A percentile compares a stretch with the other conserved stretches of the same genome.
Conservation (phyloP, 2,113 vertebrate genomes). For the Spea multiplicata region DNA sequence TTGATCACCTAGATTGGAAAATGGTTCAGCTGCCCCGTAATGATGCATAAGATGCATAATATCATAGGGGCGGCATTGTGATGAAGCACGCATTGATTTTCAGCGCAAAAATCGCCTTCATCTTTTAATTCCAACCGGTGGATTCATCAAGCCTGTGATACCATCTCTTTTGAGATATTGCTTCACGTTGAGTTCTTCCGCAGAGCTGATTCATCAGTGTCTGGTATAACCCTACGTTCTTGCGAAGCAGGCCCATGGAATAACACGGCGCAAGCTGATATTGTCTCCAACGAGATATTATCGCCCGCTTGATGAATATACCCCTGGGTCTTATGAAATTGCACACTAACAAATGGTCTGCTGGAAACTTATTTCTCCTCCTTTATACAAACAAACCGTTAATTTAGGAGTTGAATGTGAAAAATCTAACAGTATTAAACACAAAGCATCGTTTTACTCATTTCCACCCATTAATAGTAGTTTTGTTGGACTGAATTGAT, state of each 20-base stretch:
- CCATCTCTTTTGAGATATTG: slow-evolving; percentile 26
- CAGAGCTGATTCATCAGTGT: slow-evolving; percentile 36
- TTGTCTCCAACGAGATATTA: slow-evolving; percentile 6
- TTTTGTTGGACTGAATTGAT: neutral
- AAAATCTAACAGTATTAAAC: neutral
- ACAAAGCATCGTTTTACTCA: neutral
- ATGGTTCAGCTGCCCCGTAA: slow-evolving; percentile 25
- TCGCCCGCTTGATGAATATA: slow-evolving; percentile 15
- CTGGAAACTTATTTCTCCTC: neutral
- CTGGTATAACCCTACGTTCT: slow-evolving; percentile 1
- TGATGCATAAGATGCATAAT: slow-evolving; percentile 40
- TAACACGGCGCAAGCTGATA: slow-evolving; percentile 8
- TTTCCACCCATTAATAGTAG: neutral
- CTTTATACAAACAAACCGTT: neutral
- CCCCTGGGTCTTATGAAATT: neutral
- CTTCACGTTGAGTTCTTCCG: slow-evolving; percentile 25
- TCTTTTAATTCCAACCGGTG: slow-evolving; percentile 15
- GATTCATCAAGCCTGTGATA: slow-evolving; percentile 40
- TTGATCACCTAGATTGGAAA: slow-evolving; percentile 5
- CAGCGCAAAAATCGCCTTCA: slow-evolving; percentile 20
- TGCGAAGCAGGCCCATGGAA: slow-evolving; percentile 1
- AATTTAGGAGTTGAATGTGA: neutral
- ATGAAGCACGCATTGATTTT: slow-evolving; percentile 43
- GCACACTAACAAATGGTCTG: neutral
- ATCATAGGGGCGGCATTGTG: slow-evolving; percentile 29